Evolutionary conservation across 2,888 invertebrate genomes (phyloP), one percentile per base, ranked within the genome.

Genomic region (Netelia inedita): DNA sequence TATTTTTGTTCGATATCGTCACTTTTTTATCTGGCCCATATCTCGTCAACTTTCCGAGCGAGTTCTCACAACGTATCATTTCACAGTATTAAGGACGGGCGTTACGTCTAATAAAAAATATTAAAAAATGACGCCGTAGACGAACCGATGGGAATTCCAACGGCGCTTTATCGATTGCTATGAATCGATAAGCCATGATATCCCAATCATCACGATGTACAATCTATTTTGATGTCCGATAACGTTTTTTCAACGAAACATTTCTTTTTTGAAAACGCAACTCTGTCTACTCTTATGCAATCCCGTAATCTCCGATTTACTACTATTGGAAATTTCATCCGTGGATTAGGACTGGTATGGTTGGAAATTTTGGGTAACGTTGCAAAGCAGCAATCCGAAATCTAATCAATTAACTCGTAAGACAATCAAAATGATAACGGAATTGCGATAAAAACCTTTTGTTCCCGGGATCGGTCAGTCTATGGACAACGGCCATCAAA

Each of bases 401-500:
- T 63, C 57, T 69, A 69, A 74, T 84, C 81, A 73, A 81, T 84
- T 76, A 81, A 73, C 23, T 68, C 63, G 66, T 57, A 59, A 61
- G 69, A 83, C 53, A 72, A 21, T n/a, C 10, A 11, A 19, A 63
- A 57, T 19, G 84, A 84, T 84, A 84, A 84, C 53, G 50, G 21
- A 35, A 78, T 73, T 74, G 46, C 53, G 78, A 84, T 84, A 81
- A 84, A 84, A 80, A 23, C 61, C 43, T 73, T 69, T n/a, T 23
- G 14, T 21, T 41, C 53, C 69, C 16, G 23, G 74, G 23, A 63
- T 53, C 72, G 43, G 10, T 43, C 61, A 46, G 72, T 68, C 23
- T 21, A 23, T 68, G 57, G 78, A 84, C 78, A 69, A 76, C 61
- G 78, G 65, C 65, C 55, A 72, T 73, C 14, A 55, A 55, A 61